Conservation (phyloP, 2,797 vertebrate genomes). For the Mus minutoides region DNA sequence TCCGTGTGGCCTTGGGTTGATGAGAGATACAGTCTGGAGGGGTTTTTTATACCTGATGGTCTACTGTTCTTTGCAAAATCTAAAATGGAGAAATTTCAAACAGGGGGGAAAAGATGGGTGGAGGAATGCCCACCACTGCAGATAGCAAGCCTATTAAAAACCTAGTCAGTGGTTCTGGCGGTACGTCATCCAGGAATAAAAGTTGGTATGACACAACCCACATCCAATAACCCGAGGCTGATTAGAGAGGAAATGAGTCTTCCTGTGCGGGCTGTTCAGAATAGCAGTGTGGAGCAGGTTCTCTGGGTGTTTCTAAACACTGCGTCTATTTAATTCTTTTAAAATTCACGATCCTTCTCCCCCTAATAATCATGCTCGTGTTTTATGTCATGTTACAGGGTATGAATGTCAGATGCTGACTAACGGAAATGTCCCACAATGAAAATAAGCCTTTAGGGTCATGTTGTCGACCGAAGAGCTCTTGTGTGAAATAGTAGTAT, state of each 20-base stretch:
- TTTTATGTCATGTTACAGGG: neutral
- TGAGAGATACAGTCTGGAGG: constrained; percentile 11
- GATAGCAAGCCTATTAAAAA: neutral
- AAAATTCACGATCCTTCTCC: neutral
- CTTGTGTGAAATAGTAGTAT: neutral
- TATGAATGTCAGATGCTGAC: neutral
- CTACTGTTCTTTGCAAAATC: constrained; percentile 29
- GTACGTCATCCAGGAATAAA: neutral
- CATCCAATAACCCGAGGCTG: neutral
- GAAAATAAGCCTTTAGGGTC: neutral
- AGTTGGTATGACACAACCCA: neutral
- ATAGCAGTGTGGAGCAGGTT: neutral
- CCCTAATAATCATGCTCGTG: neutral
- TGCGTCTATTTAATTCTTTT: constrained; percentile 11
- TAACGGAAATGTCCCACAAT: neutral
- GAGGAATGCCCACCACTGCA: neutral
- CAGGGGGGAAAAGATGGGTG: neutral
- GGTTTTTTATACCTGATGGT: constrained; percentile 9
- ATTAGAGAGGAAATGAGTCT: constrained; percentile 54
- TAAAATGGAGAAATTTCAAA: constrained; percentile 41
- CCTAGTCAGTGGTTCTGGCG: neutral
- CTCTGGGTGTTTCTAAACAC: constrained; percentile 32
- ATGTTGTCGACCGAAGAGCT: neutral
- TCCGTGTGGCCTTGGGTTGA: neutral
- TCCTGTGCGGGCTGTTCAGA: constrained; percentile 41